Base-by-base conservation (phyloP, 2,113 vertebrate species). In the Toxotes jaculatrix region DNA sequence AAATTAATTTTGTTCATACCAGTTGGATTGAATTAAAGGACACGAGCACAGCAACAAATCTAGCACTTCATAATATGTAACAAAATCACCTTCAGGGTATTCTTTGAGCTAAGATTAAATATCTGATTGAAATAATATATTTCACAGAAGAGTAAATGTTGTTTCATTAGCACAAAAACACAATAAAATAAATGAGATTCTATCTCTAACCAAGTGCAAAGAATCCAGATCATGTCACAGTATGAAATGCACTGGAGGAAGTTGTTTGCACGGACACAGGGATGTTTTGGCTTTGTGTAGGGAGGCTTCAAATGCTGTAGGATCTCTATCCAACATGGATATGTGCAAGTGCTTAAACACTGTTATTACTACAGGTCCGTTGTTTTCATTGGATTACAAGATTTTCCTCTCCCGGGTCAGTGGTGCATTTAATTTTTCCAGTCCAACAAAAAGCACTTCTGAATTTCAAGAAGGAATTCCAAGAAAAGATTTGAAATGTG, bases 21-120 rank as follows among this genome's bases (percentile, higher is more conserved):
- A 31, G 19, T 65, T 82, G 21, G 63, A 32, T 5, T 75, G 42
- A 62, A 70, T 77, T 36, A 79, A 63, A 72, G 16, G 8, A 66
- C 13, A 23, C 9, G 3, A 31, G 19, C 7, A 36, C 9, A 6
- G 14, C 23, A 32, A 55, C 43, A 42, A 27, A 53, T 23, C 56
- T 5, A 21, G 9, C 21, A 1, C 42, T 74, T 4, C 1, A 42
- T 45, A 80, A 56, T 40, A 14, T 70, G 14, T 3, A 36, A 67
- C n/a, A 71, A 82, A 74, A 84, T 23, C 12, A n/a, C n/a, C 21
- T 60, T 45, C 19, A 51, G 31, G 23, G 47, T 43, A 9, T 67
- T 67, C 0, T n/a, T 49, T 51, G 7, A 23, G 23, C 31, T 12
- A n/a, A 61, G 43, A 59, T 56, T 65, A 66, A 21, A 51, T 51